Evolutionary conservation across 2,888 invertebrate species (phyloP).

Genomic region (Plemyria rubiginata): DNA sequence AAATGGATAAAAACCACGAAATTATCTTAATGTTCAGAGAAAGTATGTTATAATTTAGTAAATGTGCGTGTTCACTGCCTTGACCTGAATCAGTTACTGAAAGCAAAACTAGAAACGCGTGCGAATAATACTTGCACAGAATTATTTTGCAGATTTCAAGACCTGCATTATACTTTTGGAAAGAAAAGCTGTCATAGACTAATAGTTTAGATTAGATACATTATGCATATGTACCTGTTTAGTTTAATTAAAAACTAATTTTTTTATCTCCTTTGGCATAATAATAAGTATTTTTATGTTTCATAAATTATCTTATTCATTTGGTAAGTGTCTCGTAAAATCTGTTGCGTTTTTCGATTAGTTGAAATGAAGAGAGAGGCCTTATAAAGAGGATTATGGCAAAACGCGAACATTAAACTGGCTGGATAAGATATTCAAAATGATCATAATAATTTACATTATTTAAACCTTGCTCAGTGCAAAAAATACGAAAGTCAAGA

Average conservation of each 20-base stretch:
- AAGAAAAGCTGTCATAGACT: too few relatives aligned
- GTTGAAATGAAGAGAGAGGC: constrained; percentile 10
- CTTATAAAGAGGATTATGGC: constrained; percentile 1
- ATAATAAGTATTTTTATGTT: not conserved
- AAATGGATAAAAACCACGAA: constrained; percentile 31
- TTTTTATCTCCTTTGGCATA: too few relatives aligned
- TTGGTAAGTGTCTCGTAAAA: constrained; percentile 11
- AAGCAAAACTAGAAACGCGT: constrained; percentile 28
- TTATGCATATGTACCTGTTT: too few relatives aligned
- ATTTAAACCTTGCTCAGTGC: too few relatives aligned
- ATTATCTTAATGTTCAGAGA: constrained; percentile 30
- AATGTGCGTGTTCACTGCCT: constrained; percentile 36
- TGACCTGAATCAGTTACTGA: constrained; percentile 29
- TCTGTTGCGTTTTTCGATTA: constrained; percentile 7
- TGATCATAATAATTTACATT: not conserved
- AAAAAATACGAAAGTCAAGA: too few relatives aligned
- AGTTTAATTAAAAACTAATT: too few relatives aligned
- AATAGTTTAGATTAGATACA: too few relatives aligned
- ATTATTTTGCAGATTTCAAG: not conserved
- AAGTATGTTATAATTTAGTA: constrained; percentile 35
- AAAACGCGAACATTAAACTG: constrained; percentile 1
- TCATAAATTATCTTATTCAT: constrained; percentile 12
- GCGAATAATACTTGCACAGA: constrained; percentile 25
- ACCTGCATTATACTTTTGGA: too few relatives aligned
- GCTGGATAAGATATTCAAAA: not conserved